A percentile compares a stretch with the other conserved stretches of the same genome.
These are phyloP conservation scores for Trimorus sp. DNA, from an alignment of 2,888 invertebrate species.

Conservation along the genomic window DNA sequence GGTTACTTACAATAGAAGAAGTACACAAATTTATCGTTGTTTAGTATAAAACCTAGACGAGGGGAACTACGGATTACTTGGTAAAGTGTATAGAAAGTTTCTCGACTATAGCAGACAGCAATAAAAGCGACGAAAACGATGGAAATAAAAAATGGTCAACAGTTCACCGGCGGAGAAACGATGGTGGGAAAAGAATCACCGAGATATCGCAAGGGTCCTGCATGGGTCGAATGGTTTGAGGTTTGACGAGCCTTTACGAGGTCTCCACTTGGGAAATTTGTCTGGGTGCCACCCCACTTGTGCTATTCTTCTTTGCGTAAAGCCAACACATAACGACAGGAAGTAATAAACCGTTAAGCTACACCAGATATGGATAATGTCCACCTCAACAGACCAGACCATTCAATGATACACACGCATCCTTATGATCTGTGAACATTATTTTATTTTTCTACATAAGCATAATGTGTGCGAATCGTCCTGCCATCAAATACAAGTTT, in stretches of 20 bases:
- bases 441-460: conserved; percentile 44
- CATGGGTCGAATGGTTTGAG: conserved; percentile 47
- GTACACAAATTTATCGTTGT: conserved; percentile 77
- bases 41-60: conserved; percentile 72
- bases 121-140: conserved; percentile 60
- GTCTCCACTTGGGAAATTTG: conserved; percentile 79
- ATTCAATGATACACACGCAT: conserved; percentile 54
- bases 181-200: conserved; percentile 30
- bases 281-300: conserved; percentile 73
- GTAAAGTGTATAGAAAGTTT: conserved; percentile 77
- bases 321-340: conserved; percentile 53
- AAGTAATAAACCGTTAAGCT: conserved; percentile 60
- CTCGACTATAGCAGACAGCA: conserved; percentile 57
- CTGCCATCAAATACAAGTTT: too few species aligned
- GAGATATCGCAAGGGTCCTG: conserved; percentile 54
- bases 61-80: conserved; percentile 76
- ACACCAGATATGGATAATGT: conserved; percentile 58
- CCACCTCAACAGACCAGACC: conserved; percentile 37
- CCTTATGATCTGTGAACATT: conserved; percentile 48
- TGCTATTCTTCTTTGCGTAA: conserved; percentile 30
- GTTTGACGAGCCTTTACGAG: conserved; percentile 75
- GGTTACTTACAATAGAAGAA: too few species aligned
- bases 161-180: conserved; percentile 47
- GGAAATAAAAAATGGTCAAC: conserved; percentile 51
- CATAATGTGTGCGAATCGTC: too few species aligned